Evolutionary conservation across 1,140 invertebrate species (phyloP).

Genomic region (Drosophila nikananu): DNA sequence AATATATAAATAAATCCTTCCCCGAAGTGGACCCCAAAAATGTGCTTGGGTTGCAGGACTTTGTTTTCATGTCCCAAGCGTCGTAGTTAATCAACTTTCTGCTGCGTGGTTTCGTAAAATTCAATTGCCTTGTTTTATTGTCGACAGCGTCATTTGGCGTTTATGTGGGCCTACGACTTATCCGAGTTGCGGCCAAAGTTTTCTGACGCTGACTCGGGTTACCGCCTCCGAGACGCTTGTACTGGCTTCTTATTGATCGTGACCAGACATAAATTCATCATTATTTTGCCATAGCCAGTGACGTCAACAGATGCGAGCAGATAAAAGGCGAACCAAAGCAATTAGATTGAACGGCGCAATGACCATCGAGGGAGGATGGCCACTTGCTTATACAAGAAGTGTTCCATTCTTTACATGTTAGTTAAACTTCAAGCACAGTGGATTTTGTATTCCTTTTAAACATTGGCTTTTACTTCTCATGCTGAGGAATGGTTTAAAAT

Average conservation of each 20-base stretch:
- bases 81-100: conserved; percentile 59
- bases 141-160: conserved; percentile 35
- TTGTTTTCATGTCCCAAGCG: too few species aligned
- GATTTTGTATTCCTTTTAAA: neutral
- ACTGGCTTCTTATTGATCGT: conserved; percentile 58
- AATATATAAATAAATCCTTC: conserved; percentile 51
- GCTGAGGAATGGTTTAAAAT: neutral
- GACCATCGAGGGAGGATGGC: conserved; percentile 14
- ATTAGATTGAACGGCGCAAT: conserved; percentile 38
- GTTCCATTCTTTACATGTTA: neutral
- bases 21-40: neutral
- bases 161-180: conserved; percentile 22
- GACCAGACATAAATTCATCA: conserved; percentile 81
- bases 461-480: neutral
- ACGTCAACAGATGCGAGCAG: conserved; percentile 66
- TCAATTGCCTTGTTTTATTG: conserved; percentile 58
- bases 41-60: too few species aligned
- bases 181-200: conserved; percentile 33
- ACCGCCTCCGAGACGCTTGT: conserved; percentile 51
- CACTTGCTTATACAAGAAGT: neutral
- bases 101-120: conserved; percentile 44
- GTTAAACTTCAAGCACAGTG: neutral
- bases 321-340: conserved; percentile 24
- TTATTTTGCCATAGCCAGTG: conserved; percentile 45
- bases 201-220: conserved; percentile 40